Conservation (phyloP, 2,113 vertebrate species). For the Stictonetta naevosa region DNA sequence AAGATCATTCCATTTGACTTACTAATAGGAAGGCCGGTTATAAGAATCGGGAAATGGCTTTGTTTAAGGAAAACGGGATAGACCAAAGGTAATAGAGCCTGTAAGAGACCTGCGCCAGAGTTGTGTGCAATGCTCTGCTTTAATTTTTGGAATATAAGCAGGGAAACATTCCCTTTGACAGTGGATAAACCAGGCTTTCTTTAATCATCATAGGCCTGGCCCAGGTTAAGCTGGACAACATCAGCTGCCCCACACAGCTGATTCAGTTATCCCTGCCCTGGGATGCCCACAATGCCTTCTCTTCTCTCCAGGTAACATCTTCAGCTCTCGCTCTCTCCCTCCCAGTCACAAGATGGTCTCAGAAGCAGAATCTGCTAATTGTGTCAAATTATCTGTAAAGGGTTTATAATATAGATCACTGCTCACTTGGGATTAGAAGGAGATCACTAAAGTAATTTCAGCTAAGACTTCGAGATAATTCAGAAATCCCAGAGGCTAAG, state of each 20-base stretch:
- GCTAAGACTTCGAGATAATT: conserved; percentile 2
- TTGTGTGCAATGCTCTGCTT: background rate
- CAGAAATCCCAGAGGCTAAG: conserved; percentile 45
- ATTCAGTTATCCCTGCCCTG: background rate
- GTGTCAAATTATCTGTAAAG: conserved; percentile 33
- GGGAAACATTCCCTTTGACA: background rate
- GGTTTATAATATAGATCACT: conserved; percentile 54
- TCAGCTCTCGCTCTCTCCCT: background rate
- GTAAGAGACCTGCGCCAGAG: background rate
- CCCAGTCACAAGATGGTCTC: conserved; percentile 26
- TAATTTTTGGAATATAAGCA: conserved; percentile 3
- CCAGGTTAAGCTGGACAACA: background rate
- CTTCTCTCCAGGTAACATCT: background rate
- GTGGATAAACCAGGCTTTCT: background rate
- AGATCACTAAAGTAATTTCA: conserved; percentile 53
- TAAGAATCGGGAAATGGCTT: background rate
- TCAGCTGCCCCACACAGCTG: background rate
- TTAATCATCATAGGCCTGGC: background rate
- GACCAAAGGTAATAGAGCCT: background rate
- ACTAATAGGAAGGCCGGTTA: conserved; percentile 10
- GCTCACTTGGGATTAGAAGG: conserved; percentile 29
- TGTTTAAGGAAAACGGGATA: background rate
- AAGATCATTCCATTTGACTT: conserved; percentile 13
- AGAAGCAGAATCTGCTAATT: conserved; percentile 42
- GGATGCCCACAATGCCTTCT: background rate